Evolutionary conservation across 2,797 vertebrate genomes (phyloP).

Genomic region (Streptopelia turtur): DNA sequence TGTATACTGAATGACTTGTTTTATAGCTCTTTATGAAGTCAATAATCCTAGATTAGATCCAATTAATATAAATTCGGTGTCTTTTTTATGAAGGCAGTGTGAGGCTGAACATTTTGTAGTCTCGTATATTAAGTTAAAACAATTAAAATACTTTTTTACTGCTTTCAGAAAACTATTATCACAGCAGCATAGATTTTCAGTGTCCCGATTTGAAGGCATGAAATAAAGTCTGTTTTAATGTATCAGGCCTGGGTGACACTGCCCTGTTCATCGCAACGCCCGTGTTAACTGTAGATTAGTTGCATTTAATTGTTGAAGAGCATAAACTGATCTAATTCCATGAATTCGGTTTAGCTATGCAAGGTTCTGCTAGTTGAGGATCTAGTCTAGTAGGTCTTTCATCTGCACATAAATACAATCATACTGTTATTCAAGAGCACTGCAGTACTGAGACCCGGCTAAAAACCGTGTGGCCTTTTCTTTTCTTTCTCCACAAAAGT

Average conservation of each 20-base stretch:
- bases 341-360: not conserved
- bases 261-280: not conserved
- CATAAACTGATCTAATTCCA: not conserved
- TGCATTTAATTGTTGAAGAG: not conserved
- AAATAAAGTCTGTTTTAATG: not conserved
- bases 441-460: not conserved
- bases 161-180: slow-evolving; percentile 57
- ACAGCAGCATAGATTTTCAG: slow-evolving; percentile 39
- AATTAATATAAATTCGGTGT: slow-evolving; percentile 64
- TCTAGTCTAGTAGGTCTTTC: not conserved
- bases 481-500: not conserved
- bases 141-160: slow-evolving; percentile 60
- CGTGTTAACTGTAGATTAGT: not conserved
- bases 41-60: slow-evolving; percentile 68
- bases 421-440: not conserved
- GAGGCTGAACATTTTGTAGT: slow-evolving; percentile 49
- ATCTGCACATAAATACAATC: not conserved
- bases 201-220: slow-evolving; percentile 5
- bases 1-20: slow-evolving; percentile 25
- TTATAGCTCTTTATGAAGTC: slow-evolving; percentile 47
- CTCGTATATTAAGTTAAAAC: slow-evolving; percentile 58
- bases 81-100: slow-evolving; percentile 9
- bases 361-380: not conserved
- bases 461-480: not conserved
- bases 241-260: not conserved